Base-by-base conservation (phyloP, 2,888 invertebrate genomes). In the Prosapia bicincta region DNA sequence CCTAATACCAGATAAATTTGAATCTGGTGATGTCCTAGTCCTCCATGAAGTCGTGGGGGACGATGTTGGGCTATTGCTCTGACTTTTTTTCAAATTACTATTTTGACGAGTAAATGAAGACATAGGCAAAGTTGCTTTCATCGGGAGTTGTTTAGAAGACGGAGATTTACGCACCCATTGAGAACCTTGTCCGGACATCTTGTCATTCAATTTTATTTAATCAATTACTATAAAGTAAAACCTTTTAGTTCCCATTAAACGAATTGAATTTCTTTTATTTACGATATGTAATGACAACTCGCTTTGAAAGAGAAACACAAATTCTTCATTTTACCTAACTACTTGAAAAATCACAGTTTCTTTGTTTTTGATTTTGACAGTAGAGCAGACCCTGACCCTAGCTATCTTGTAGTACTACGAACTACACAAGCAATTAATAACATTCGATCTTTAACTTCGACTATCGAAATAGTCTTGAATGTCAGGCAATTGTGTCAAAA, bases 61-160 rank as follows among this genome's bases (percentile, higher is more conserved):
- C 77, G 90, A 85, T 28, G 90, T 89, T 25, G 91, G 91, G 82
- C 91, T 91, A 82, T 88, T 89, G 81, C 88, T 87, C 78, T 89
- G 87, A 81, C 87, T 88, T 82, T 87, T 89, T 73, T 88, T 88
- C 74, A 90, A 85, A 71, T 88, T 89, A 78, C 88, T 88, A 82
- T 90, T 89, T 83, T 88, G 88, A 83, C 91, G 89, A 84, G 92
- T 87, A 79, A 92, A 88, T 77, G 92, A 92, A 74, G 91, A 90
- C 83, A 93, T 91, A 81, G 93, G 92, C 83, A 93, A 86, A 77
- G 92, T 93, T 76, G 93, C 93, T 84, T 91, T 89, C 90, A 93
- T 89, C 80, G 93, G 92, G 74, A 92, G 92, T 81, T 87, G 87
- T 84, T 89, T 88, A 78, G 85, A 84, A 65, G 80, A 80, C 83